phyloP scores from a whole-genome alignment of 64 coral and sea anemone species.

The Montipora sp. region DNA sequence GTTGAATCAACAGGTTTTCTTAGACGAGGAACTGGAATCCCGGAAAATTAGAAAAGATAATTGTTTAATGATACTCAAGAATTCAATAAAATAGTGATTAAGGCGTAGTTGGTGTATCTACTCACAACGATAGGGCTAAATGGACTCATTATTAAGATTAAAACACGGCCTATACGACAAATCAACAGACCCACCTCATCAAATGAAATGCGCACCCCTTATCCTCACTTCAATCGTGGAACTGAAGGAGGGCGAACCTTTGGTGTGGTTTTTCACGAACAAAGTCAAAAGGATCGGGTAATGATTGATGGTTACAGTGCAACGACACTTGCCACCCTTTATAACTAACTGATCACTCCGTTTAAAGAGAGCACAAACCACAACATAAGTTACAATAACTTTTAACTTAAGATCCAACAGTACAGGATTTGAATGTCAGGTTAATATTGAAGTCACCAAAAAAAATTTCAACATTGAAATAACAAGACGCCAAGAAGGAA shows the following conservation, averaged over 20 bases:
- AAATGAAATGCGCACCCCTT: no score
- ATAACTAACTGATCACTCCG: background rate
- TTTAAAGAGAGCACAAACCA: background rate
- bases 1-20: background rate
- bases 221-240: no score
- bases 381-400: background rate
- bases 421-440: background rate
- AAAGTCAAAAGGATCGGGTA: no score
- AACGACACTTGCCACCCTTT: background rate
- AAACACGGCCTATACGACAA: no score
- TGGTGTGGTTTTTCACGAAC: no score
- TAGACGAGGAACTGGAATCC: background rate
- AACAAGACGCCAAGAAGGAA: background rate
- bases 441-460: background rate
- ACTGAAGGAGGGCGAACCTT: no score
- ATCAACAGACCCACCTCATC: no score
- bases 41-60: background rate
- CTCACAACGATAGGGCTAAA: fast-evolving
- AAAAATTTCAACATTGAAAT: background rate
- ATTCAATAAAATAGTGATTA: no score
- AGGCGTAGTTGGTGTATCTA: no score
- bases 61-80: no score
- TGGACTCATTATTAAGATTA: no score
- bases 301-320: no score
- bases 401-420: background rate